Evolutionary conservation across 2,113 vertebrate genomes (phyloP).

Genomic region (Ceyx cyanopectus): DNA sequence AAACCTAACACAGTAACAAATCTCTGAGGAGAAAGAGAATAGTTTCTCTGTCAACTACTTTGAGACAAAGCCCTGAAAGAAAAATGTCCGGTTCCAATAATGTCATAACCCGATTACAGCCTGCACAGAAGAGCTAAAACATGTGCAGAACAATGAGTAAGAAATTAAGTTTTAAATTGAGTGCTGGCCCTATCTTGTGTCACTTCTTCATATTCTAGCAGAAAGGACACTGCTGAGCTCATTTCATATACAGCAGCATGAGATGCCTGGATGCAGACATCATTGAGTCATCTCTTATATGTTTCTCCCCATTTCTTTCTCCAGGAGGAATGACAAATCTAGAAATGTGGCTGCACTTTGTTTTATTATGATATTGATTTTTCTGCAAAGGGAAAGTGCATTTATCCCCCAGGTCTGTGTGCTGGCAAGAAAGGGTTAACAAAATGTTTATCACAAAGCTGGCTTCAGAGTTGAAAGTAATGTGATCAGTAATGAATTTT

Average conservation of each 20-base stretch:
- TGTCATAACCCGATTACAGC: conserved; percentile 58
- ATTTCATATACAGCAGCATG: conserved; percentile 33
- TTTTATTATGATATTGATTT: conserved; percentile 82
- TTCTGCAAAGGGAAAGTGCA: conserved; percentile 77
- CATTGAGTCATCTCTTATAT: conserved; percentile 71
- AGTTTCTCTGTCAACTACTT: conserved; percentile 33
- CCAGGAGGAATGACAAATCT: conserved; percentile 76
- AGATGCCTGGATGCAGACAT: conserved; percentile 74
- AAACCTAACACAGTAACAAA: background rate
- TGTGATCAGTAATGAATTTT: conserved; percentile 99
- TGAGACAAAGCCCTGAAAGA: conserved; percentile 56
- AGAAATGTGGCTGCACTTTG: conserved; percentile 82
- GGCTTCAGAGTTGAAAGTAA: conserved; percentile 95
- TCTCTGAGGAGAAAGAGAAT: conserved; percentile 29
- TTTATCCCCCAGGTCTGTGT: conserved; percentile 65
- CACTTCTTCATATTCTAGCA: conserved; percentile 21
- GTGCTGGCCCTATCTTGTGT: conserved; percentile 42
- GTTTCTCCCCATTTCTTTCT: conserved; percentile 72
- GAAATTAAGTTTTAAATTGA: conserved; percentile 46
- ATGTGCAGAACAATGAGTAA: conserved; percentile 13
- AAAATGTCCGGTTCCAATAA: conserved; percentile 64
- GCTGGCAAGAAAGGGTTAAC: conserved; percentile 83
- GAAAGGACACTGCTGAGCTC: conserved; percentile 58
- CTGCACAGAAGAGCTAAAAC: conserved; percentile 42
- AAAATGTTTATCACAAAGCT: conserved; percentile 89